Conservation (phyloP, 2,888 invertebrate genomes). For the Lepidocyrtoides sp. region DNA sequence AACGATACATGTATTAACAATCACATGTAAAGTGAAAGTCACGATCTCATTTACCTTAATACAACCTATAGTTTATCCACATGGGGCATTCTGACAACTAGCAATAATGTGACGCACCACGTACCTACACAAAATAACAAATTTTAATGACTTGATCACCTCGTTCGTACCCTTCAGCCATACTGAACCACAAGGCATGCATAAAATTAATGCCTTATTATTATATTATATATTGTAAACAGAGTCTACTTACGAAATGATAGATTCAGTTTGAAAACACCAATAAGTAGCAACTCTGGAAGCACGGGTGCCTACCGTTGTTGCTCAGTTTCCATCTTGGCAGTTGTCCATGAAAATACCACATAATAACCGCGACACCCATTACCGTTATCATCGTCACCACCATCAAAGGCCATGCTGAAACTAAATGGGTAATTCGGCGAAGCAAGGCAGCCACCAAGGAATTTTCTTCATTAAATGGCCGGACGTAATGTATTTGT, state of each 20-base stretch:
- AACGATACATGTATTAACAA: no score
- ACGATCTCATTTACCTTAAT: no score
- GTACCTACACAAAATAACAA: no score
- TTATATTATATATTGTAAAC: conserved; percentile 35
- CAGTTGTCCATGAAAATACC: conserved; percentile 23
- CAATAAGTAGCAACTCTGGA: neutral
- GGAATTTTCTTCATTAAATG: conserved; percentile 43
- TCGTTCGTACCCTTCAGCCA: neutral
- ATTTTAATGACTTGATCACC: neutral
- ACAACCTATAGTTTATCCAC: no score
- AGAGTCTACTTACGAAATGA: neutral
- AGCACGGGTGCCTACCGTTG: neutral
- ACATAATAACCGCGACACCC: conserved; percentile 2
- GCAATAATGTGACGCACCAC: neutral
- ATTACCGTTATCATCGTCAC: conserved; percentile 37
- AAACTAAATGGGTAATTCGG: neutral
- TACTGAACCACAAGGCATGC: neutral
- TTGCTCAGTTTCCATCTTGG: neutral
- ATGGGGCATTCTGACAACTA: neutral
- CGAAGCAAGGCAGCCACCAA: neutral
- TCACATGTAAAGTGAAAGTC: no score
- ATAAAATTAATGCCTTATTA: conserved; percentile 13
- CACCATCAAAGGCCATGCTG: neutral
- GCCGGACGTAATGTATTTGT: neutral
- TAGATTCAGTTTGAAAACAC: conserved; percentile 8